A percentile compares a stretch with the other conserved stretches of the same genome.
Conservation (phyloP, 2,113 vertebrate genomes). For the Nansenia antarctica region DNA sequence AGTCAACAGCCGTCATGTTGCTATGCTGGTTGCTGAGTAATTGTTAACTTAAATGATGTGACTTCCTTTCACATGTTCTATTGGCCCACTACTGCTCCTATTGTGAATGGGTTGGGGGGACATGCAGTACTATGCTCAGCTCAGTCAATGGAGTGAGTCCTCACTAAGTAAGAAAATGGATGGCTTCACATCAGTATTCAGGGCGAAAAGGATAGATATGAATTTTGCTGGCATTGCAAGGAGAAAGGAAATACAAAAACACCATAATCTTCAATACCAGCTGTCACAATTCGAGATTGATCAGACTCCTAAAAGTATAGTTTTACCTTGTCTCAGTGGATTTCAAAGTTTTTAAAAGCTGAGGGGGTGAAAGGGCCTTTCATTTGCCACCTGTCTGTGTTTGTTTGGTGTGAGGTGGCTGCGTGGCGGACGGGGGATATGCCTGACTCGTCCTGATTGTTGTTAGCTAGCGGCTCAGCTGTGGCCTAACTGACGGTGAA, state of each 20-base stretch:
- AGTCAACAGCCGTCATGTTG: not conserved
- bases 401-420: not conserved
- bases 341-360: not conserved
- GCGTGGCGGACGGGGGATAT: not conserved
- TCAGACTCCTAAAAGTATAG: not conserved
- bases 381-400: not conserved
- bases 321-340: not conserved
- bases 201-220: not conserved
- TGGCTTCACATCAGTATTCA: not conserved
- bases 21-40: not conserved
- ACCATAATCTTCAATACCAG: not conserved
- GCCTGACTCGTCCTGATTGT: slow-evolving; percentile 12
- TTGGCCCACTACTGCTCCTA: not conserved
- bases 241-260: too few species aligned
- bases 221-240: not conserved
- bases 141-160: not conserved
- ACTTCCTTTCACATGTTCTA: not conserved
- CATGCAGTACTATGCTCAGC: not conserved
- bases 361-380: not conserved
- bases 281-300: not conserved
- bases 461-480: slow-evolving; percentile 25
- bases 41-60: not conserved
- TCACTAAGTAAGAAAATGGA: not conserved
- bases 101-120: not conserved
- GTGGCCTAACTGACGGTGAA: slow-evolving; percentile 43